Conservation (phyloP, 53 echinoderm and acorn worm genomes). For the Holothuria scabra region DNA sequence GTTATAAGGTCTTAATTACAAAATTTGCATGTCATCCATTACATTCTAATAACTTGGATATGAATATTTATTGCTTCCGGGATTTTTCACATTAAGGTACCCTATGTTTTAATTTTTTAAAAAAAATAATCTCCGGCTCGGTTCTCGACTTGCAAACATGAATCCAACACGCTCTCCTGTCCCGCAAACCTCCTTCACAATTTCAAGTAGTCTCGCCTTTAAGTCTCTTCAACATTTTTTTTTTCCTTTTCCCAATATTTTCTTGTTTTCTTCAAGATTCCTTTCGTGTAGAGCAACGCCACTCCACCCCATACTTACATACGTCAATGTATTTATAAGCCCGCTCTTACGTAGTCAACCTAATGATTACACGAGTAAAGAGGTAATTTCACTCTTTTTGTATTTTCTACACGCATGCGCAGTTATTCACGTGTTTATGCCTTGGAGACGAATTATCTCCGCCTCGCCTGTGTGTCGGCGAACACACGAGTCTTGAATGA, state of each 20-base stretch:
- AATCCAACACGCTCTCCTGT: not conserved
- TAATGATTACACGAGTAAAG: not conserved
- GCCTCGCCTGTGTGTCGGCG: constrained; percentile 1
- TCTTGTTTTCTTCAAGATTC: constrained; percentile 11
- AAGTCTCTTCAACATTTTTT: not conserved
- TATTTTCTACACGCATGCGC: constrained; percentile 11
- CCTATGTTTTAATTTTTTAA: too few relatives aligned
- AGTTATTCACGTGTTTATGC: constrained; percentile 20
- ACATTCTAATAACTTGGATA: too few relatives aligned
- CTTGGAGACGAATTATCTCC: constrained; percentile 40
- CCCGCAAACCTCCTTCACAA: not conserved
- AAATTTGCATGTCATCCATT: too few relatives aligned
- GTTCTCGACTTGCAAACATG: too few relatives aligned
- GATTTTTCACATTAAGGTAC: too few relatives aligned
- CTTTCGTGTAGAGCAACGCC: not conserved
- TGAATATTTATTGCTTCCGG: too few relatives aligned
- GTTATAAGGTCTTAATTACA: too few relatives aligned
- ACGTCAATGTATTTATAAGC: constrained; percentile 18
- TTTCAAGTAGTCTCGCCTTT: not conserved
- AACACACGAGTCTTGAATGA: constrained; percentile 12
- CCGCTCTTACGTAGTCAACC: not conserved
- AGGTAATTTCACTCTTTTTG: not conserved
- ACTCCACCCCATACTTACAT: not conserved
- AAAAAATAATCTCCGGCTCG: too few relatives aligned
- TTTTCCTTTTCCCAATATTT: not conserved